Base-by-base conservation (phyloP, 64 coral and sea anemone genomes). In the Hydrozoanthus tunicans region DNA sequence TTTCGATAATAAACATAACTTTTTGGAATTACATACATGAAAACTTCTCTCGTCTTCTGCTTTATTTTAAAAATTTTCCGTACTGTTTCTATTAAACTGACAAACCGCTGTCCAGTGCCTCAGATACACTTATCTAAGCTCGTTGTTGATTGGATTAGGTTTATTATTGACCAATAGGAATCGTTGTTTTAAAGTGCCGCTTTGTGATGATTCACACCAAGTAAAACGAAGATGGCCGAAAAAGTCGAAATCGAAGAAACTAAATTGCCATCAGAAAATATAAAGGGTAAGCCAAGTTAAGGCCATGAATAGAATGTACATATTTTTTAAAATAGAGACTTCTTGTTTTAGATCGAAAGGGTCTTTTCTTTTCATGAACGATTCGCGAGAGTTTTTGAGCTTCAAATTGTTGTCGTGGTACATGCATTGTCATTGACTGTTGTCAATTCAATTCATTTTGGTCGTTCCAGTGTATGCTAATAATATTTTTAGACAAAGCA, bases 161-260 rank as follows among this genome's bases (percentile, higher is more conserved):
- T 59, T 10, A 74, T 0, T 11, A 52, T n/a, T 5, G 62, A 65
- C 84, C 84, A 88, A 88, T 88, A 24, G 51, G 24, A 88, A 88
- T 24, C 24, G 70, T 32, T 61, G 84, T 73, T 59, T 73, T 88
- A 88, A 23, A 73, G 59, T n/a, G 6, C 59, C 7, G 23, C 68
- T 59, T 11, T 57, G 84, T 88, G 84, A 88, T 88, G 84, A 88
- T 72, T 88, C 84, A 81, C 15, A 43, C 32, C 32, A 43, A 75
- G 69, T 24, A 26, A 61, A 60, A 88, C 55, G 56, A 88, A 88
- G 66, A 88, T 88, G 84, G 84, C 84, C 11, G 84, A 88, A 43
- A 88, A 58, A 88, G 12, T 60, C 17, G 84, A 88, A 15, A 58
- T 12, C 6, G 26, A 56, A 13, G 68, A 75, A 15, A 56, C 70